Evolutionary conservation across 2,797 vertebrate species (phyloP).

Genomic region (Anguilla megastoma): DNA sequence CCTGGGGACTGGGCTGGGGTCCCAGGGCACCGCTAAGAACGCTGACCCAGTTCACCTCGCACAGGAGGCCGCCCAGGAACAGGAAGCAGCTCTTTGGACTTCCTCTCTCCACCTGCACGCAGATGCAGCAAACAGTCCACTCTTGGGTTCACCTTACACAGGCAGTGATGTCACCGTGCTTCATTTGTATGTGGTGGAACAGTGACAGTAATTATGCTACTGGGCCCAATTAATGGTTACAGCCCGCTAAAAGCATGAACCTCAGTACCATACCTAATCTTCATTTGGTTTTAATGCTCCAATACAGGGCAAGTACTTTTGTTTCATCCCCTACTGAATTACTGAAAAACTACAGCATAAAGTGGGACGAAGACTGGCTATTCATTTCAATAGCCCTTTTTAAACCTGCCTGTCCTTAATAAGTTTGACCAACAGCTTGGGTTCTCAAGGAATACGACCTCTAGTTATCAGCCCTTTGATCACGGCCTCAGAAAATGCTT

Average conservation of each 20-base stretch:
- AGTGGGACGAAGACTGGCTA: not conserved
- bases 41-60: slow-evolving; percentile 95
- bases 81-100: slow-evolving; percentile 96
- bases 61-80: slow-evolving; percentile 89
- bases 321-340: not conserved
- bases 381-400: not conserved
- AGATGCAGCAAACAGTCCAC: slow-evolving; percentile 14
- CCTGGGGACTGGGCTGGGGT: slow-evolving; percentile 63
- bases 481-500: not conserved
- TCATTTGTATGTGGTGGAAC: not conserved
- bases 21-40: slow-evolving; percentile 85
- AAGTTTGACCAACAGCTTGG: not conserved
- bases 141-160: not conserved
- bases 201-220: not conserved
- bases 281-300: not conserved
- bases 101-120: slow-evolving; percentile 88
- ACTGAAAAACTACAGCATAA: not conserved
- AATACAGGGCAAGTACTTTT: not conserved
- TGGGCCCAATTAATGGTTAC: not conserved
- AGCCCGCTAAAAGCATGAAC: not conserved
- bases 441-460: not conserved
- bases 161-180: not conserved
- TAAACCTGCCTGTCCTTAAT: not conserved
- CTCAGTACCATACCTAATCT: not conserved
- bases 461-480: not conserved